phyloP scores from a whole-genome alignment of 1,140 invertebrate genomes.

The Hetaerina americana region DNA sequence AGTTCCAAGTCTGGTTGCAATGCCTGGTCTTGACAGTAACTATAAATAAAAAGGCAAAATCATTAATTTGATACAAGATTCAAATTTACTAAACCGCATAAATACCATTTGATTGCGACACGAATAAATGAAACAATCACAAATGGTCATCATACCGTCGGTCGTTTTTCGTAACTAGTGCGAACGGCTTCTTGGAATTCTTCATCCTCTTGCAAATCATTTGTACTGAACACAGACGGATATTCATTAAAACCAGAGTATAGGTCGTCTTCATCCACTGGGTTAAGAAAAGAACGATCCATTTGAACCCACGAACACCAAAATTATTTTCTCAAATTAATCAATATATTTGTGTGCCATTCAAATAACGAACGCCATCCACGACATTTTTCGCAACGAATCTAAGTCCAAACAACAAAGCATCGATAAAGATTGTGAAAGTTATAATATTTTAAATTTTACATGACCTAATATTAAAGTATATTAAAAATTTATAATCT shows the following conservation, averaged over 20 bases:
- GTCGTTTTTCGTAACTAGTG: conserved; percentile 43
- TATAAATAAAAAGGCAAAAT: conserved; percentile 15
- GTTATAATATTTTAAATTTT: too few relatives aligned
- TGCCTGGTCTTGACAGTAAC: conserved; percentile 32
- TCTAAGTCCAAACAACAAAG: too few relatives aligned
- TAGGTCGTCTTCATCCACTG: conserved; percentile 37
- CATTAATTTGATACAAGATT: conserved; percentile 1
- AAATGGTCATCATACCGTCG: conserved; percentile 30
- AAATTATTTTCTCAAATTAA: background rate
- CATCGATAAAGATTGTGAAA: too few relatives aligned
- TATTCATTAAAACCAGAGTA: conserved; percentile 57
- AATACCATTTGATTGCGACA: conserved; percentile 15
- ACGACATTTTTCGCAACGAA: background rate
- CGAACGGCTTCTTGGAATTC: conserved; percentile 46
- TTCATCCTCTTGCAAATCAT: conserved; percentile 50
- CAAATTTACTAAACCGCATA: background rate
- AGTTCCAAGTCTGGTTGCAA: conserved; percentile 36
- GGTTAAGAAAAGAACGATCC: background rate
- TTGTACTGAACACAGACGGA: conserved; percentile 44
- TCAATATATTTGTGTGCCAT: background rate
- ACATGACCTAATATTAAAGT: too few relatives aligned
- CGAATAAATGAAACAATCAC: conserved; percentile 10
- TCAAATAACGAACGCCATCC: too few relatives aligned
- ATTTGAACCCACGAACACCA: background rate
- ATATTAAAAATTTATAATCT: too few relatives aligned